Evolutionary conservation across 2,113 vertebrate species (phyloP).

Genomic region (Conger conger): DNA sequence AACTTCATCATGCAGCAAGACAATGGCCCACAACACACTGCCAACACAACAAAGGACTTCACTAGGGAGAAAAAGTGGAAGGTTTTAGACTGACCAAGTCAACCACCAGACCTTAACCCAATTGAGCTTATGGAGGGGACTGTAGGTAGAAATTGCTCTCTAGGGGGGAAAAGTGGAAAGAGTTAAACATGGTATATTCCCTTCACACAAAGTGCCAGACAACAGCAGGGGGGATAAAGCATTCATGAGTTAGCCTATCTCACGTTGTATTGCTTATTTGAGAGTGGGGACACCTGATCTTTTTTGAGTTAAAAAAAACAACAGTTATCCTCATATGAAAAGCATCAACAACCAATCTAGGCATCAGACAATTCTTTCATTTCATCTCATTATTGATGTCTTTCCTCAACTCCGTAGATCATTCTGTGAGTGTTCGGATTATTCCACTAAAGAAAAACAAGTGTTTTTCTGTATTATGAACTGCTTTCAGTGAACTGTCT

Average conservation of each 20-base stretch:
- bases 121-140: too few species aligned
- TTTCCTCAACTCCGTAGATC: not conserved
- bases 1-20: too few species aligned
- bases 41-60: too few species aligned
- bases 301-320: not conserved
- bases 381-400: too few species aligned
- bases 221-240: not conserved
- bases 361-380: not conserved
- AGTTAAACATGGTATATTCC: too few species aligned
- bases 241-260: not conserved
- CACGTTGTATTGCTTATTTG: not conserved
- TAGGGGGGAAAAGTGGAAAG: too few species aligned
- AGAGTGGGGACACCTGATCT: not conserved
- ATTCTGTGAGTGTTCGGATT: not conserved
- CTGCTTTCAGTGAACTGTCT: not conserved
- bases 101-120: too few species aligned
- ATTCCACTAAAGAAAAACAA: not conserved
- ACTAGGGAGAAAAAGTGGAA: too few species aligned
- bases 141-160: too few species aligned
- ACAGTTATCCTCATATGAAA: not conserved
- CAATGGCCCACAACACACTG: too few species aligned
- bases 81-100: too few species aligned
- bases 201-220: too few species aligned
- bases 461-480: not conserved
- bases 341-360: not conserved